Base-by-base conservation (phyloP, 2,113 vertebrate species). In the Gnathonemus longibarbis region DNA sequence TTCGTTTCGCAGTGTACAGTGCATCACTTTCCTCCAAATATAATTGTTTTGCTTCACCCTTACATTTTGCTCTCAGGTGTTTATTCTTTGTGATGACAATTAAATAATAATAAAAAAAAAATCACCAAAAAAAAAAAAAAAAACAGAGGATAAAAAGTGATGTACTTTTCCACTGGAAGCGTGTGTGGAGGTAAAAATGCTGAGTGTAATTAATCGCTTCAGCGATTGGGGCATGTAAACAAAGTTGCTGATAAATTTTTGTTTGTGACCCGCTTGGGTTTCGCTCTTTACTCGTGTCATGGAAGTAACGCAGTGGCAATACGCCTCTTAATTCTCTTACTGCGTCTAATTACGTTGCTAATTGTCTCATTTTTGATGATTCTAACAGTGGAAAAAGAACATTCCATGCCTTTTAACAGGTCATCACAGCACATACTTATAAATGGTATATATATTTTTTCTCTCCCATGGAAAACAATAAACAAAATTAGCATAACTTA, bases 141-240 rank as follows among this genome's bases (percentile, higher is more conserved):
- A 91, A 93, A 88, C 91, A 89, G 42, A 74, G 86, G 90, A 70
- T 91, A 93, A 92, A 93, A 92, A 93, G 90, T 88, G 3, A 48
- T 19, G 70, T 52, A 74, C 91, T 91, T 91, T 93, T 92, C 90
- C 77, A 84, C 86, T 46, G 89, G 87, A 90, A 88, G 90, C 90
- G 91, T 90, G 93, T 90, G 90, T 90, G 21, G 35, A 39, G 31
- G 50, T 6, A n/a, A 4, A 87, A 19, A 27, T 87, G 85, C 91
- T 93, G 88, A 53, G 91, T 91, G 91, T 92, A 92, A 93, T 92
- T 93, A 92, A 94, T 93, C 90, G 91, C 84, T 92, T 88, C 93
- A 90, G 90, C 92, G 90, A 89, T 85, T 89, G 92, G 94, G 93
- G 92, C 94, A 93, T 91, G 90, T 94, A 95, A 95, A 95, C 94